Evolutionary conservation across 2,113 vertebrate genomes (phyloP).

Genomic region (Callospermophilus lateralis): DNA sequence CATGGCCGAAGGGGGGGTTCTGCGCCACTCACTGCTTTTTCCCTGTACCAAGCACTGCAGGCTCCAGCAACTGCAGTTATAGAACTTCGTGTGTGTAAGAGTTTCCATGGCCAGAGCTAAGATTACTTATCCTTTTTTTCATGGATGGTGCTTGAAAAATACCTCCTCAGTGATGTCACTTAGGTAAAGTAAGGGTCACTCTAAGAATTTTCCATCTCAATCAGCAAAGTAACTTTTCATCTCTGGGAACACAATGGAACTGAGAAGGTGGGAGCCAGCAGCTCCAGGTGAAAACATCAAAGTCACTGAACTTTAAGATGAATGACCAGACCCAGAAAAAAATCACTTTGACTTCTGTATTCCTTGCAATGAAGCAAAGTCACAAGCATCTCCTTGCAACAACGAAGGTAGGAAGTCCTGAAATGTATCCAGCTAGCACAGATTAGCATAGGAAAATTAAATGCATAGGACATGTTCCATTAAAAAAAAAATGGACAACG

Average conservation of each 20-base stretch:
- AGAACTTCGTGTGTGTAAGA: background rate
- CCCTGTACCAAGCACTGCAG: background rate
- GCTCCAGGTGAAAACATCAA: background rate
- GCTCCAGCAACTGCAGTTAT: background rate
- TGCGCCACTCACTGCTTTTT: background rate
- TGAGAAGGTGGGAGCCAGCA: background rate
- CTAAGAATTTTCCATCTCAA: background rate
- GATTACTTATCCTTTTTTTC: background rate
- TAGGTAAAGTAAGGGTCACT: slow-evolving; percentile 26
- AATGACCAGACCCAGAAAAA: background rate
- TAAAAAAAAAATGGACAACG: background rate
- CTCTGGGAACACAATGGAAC: background rate
- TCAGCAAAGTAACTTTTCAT: background rate
- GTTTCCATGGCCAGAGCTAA: background rate
- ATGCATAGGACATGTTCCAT: background rate
- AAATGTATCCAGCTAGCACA: background rate
- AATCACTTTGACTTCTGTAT: background rate
- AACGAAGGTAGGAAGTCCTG: background rate
- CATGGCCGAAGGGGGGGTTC: background rate
- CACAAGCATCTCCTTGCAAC: background rate
- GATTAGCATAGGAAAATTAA: background rate
- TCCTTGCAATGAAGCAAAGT: background rate
- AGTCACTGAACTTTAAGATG: background rate
- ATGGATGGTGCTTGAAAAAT: background rate
- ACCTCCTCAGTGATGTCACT: background rate